Conservation (phyloP, 2,113 vertebrate genomes). For the Anseranas semipalmata region DNA sequence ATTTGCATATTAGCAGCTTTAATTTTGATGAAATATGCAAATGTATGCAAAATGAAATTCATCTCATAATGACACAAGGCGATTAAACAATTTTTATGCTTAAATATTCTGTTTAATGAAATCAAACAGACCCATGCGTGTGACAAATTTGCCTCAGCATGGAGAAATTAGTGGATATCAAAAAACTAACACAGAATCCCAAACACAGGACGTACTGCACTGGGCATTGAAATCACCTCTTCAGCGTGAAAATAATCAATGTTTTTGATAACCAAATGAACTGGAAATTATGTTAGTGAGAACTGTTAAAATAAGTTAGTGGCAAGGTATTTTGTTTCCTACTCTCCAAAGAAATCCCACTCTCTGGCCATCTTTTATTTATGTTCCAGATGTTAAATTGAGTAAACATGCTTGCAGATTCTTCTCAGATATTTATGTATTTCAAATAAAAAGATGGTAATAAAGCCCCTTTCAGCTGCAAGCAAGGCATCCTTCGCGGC, state of each 20-base stretch:
- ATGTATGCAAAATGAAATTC: constrained; percentile 99
- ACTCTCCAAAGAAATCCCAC: background rate
- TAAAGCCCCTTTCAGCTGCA: accelerated
- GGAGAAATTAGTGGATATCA: constrained; percentile 88
- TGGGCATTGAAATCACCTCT: constrained; percentile 67
- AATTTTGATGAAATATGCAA: constrained; percentile 96
- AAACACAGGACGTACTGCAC: background rate
- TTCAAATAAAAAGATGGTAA: background rate
- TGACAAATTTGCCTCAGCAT: constrained; percentile 92
- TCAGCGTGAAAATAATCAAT: background rate
- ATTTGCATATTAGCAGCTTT: constrained; percentile 93
- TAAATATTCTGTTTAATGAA: constrained; percentile 99
- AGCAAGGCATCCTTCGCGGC: background rate
- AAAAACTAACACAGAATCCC: constrained; percentile 70
- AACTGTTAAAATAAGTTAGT: constrained; percentile 66
- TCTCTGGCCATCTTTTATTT: constrained; percentile 32
- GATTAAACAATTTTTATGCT: constrained; percentile 99
- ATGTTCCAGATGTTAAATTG: constrained; percentile 42
- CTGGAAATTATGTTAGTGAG: constrained; percentile 68
- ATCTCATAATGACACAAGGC: constrained; percentile 98
- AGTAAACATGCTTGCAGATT: background rate
- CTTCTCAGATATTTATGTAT: background rate
- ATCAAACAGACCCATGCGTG: constrained; percentile 92
- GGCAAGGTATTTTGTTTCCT: constrained; percentile 51
- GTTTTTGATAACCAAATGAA: constrained; percentile 69